These are phyloP conservation scores for Lordiphosa collinella DNA, from an alignment of 1,140 invertebrate species.

Conservation along the genomic window DNA sequence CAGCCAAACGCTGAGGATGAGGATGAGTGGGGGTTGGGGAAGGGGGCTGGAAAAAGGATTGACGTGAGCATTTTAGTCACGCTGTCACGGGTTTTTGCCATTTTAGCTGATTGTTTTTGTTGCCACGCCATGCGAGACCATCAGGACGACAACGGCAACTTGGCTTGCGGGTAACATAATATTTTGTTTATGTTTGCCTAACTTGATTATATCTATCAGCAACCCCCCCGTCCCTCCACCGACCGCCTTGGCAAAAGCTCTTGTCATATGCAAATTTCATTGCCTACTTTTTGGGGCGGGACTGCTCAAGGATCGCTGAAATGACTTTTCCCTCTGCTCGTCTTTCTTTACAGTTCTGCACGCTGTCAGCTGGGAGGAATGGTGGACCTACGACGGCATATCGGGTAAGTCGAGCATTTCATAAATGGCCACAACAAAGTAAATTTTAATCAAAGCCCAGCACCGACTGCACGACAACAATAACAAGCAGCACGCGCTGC, in stretches of 20 bases:
- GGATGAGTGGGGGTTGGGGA: background rate
- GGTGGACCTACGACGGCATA: constrained; percentile 96
- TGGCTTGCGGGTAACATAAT: constrained; percentile 57
- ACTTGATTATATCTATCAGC: constrained; percentile 67
- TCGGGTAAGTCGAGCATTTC: constrained; percentile 86
- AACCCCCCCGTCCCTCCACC: background rate
- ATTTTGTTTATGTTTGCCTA: constrained; percentile 70
- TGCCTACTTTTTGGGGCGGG: background rate
- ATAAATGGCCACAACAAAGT: constrained; percentile 62
- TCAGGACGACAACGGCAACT: constrained; percentile 19
- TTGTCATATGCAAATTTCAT: constrained; percentile 10
- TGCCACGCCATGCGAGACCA: constrained; percentile 40
- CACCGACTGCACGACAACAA: constrained; percentile 29
- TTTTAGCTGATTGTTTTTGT: constrained; percentile 71
- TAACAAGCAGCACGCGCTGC: constrained; percentile 42
- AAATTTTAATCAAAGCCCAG: constrained; percentile 62
- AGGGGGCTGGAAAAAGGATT: constrained; percentile 49
- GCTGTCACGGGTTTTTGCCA: constrained; percentile 62
- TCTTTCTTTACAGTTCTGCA: constrained; percentile 73
- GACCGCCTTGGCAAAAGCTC: constrained; percentile 32
- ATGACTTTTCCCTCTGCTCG: background rate
- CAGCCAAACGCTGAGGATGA: constrained; percentile 10
- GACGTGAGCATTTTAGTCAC: constrained; percentile 67
- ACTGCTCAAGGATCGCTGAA: background rate
- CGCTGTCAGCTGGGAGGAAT: constrained; percentile 94